Conservation (phyloP, 2,113 vertebrate species). For the Xenus cinereus region DNA sequence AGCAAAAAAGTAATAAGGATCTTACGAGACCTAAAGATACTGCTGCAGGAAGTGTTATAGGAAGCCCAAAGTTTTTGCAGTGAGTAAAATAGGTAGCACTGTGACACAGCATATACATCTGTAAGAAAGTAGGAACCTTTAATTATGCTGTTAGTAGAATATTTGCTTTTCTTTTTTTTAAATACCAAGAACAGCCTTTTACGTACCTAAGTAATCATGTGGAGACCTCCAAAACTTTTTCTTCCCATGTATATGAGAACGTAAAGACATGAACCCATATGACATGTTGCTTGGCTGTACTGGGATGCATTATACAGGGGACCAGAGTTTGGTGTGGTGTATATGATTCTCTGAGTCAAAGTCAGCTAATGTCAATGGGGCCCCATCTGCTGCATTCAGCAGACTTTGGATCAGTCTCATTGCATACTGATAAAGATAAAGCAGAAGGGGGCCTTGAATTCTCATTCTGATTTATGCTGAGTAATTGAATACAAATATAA, state of each 20-base stretch:
- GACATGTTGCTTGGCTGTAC: background rate
- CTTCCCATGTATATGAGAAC: background rate
- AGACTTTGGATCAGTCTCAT: slow-evolving; percentile 27
- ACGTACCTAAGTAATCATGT: background rate
- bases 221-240: background rate
- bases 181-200: background rate
- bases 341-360: background rate
- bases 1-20: background rate
- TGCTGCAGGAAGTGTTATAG: background rate
- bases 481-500: slow-evolving; percentile 57
- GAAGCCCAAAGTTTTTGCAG: background rate
- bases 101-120: background rate
- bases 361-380: slow-evolving; percentile 3
- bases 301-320: background rate
- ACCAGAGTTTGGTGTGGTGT: background rate
- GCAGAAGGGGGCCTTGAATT: slow-evolving; percentile 34
- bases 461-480: slow-evolving; percentile 61
- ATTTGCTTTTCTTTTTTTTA: background rate
- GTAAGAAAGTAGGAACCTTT: background rate
- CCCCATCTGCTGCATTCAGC: slow-evolving; percentile 37
- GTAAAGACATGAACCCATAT: background rate
- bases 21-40: background rate
- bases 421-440: slow-evolving; percentile 50
- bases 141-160: background rate
- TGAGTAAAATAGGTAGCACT: background rate